Conservation (phyloP, 1,140 invertebrate species). For the fruit fly (Drosophila melanogaster) region Release_6_plus_ISO1_MT NT_037436.4:19495501-19496000, state of each 20-base stretch:
- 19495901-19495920: slow-evolving; percentile 2
- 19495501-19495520: neutral
- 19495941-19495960: too few species aligned
- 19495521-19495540: neutral
- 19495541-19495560: neutral
- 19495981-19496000: slow-evolving; percentile 9
- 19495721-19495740: neutral
- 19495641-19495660: neutral
- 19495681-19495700: slow-evolving; percentile 9
- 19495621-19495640: neutral
- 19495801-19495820: slow-evolving; percentile 7
- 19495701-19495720: neutral
- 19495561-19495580: too few species aligned
- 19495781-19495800: slow-evolving; percentile 11
- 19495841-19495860: slow-evolving; percentile 12
- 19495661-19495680: slow-evolving; percentile 2
- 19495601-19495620: neutral
- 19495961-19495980: neutral
- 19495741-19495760: slow-evolving; percentile 13
- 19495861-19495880: slow-evolving; percentile 11
- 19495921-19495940: slow-evolving; percentile 10
- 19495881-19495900: slow-evolving; percentile 2
- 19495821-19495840: slow-evolving; percentile 24
- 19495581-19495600: neutral
- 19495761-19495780: slow-evolving; percentile 6